phyloP scores from a whole-genome alignment of 2,888 invertebrate species.

The Scotopteryx bipunctaria region DNA sequence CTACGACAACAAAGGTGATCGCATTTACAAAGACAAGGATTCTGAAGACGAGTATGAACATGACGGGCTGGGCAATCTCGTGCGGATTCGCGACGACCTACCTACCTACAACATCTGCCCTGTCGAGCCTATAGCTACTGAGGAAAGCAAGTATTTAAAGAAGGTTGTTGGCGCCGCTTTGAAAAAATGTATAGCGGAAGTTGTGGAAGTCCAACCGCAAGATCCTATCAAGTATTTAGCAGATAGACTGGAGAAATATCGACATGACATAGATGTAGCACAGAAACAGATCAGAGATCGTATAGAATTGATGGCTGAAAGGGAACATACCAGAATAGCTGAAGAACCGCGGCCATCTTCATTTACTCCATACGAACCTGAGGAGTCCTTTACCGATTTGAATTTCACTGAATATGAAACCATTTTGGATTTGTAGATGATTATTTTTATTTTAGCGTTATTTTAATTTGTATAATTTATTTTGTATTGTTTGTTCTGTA shows the following conservation, averaged over 20 bases:
- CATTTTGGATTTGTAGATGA: constrained; percentile 2
- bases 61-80: constrained; percentile 47
- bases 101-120: constrained; percentile 25
- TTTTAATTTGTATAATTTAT: constrained; percentile 8
- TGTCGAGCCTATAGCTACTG: constrained; percentile 35
- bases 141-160: constrained; percentile 48
- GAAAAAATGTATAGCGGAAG: constrained; percentile 49
- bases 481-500: constrained; percentile 1
- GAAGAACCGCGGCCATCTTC: constrained; percentile 16
- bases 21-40: constrained; percentile 41
- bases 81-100: constrained; percentile 29
- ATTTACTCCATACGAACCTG: constrained; percentile 8
- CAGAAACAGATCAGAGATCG: constrained; percentile 29
- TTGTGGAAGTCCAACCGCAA: constrained; percentile 48
- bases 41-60: constrained; percentile 38
- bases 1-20: constrained; percentile 33
- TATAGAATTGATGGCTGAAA: constrained; percentile 33
- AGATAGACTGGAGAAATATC: constrained; percentile 43
- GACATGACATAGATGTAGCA: constrained; percentile 25
- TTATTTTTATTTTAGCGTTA: constrained; percentile 4
- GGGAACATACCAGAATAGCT: constrained; percentile 14
- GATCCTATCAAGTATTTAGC: constrained; percentile 52
- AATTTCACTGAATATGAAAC: constrained; percentile 22
- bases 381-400: constrained; percentile 19
- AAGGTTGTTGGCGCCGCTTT: constrained; percentile 45